These are phyloP conservation scores for mouse (Mus musculus) DNA, from an alignment of 2,113 vertebrate species.

Conservation along the genomic window DNA sequence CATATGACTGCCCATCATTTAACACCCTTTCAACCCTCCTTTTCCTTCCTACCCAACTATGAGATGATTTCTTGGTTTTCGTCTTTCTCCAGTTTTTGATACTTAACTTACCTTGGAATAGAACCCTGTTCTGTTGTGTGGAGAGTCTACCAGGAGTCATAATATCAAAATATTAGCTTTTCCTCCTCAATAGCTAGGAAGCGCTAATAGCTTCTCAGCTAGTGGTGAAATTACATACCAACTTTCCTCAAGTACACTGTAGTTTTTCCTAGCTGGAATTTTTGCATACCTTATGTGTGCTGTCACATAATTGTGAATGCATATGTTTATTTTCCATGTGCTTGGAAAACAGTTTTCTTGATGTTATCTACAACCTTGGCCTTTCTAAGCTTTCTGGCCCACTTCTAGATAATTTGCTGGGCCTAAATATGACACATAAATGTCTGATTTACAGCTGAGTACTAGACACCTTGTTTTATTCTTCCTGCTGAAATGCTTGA, in stretches of 20 bases:
- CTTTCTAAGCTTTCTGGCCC: too few relatives aligned
- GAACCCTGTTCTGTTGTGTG: not conserved
- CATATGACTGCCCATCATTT: too few relatives aligned
- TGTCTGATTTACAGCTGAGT: not conserved
- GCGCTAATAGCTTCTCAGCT: not conserved
- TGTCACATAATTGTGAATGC: not conserved
- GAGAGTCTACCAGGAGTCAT: not conserved
- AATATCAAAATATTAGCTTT: not conserved
- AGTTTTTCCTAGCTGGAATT: too few relatives aligned
- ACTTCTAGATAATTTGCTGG: not conserved
- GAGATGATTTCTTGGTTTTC: not conserved
- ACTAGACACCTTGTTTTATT: not conserved
- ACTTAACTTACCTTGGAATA: not conserved
- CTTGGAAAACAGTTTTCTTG: not conserved
- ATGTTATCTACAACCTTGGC: not conserved
- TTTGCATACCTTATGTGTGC: too few relatives aligned
- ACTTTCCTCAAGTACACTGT: not conserved
- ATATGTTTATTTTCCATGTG: not conserved
- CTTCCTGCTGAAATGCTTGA: not conserved
- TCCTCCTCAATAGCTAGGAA: not conserved
- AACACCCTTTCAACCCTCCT: not conserved
- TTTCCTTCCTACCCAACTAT: not conserved
- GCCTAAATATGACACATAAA: not conserved
- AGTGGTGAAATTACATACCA: not conserved
- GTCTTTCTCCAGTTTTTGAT: not conserved